Conservation (phyloP, 37 sponge, comb jelly and placozoan genomes). For the Crambe crambe region DNA sequence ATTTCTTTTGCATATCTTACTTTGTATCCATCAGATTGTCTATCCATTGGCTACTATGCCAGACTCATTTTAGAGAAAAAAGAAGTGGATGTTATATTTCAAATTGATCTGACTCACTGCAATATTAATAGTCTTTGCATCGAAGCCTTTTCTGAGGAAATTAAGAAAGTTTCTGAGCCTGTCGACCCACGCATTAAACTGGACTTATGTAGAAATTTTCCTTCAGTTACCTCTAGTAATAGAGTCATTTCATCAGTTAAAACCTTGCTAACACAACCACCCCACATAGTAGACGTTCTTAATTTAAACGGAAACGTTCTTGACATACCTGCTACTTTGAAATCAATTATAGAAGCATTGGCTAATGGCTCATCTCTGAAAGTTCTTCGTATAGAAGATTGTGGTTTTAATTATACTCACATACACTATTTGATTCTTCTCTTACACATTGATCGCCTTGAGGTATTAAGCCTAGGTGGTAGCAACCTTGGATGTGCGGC, state of each 20-base stretch:
- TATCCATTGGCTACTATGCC: neutral
- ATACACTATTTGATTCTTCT: neutral
- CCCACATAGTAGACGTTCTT: too few species aligned
- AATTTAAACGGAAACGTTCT: too few species aligned
- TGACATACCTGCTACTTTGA: neutral
- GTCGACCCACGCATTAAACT: neutral
- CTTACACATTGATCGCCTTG: neutral
- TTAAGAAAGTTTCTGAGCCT: too few species aligned
- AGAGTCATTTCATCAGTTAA: neutral
- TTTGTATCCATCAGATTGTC: neutral
- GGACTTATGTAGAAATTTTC: too few species aligned
- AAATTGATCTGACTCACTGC: neutral
- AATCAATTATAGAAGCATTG: neutral
- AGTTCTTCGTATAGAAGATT: neutral
- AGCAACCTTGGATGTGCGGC: neutral
- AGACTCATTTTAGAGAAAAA: too few species aligned
- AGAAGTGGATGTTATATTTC: too few species aligned
- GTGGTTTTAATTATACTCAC: neutral
- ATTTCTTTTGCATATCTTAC: neutral
- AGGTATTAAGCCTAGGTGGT: neutral
- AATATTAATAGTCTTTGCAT: neutral
- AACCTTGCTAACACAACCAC: neutral
- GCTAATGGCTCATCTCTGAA: neutral
- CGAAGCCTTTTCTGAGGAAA: neutral
- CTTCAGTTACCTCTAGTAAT: neutral